Base-by-base conservation (phyloP, 2,113 vertebrate genomes). In the Cacatua alba region DNA sequence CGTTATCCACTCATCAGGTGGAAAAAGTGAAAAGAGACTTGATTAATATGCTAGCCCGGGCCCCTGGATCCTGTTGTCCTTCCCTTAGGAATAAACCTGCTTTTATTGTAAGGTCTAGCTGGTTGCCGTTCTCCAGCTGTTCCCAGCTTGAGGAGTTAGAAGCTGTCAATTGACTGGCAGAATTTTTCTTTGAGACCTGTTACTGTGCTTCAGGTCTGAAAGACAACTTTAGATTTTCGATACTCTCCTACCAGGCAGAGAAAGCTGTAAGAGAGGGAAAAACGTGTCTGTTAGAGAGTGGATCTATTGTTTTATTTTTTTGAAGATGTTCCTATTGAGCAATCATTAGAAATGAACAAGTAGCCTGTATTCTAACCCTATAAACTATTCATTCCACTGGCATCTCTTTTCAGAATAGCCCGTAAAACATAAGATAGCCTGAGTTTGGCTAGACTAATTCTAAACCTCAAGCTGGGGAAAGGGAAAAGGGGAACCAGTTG, bases 51-150 rank as follows among this genome's bases (percentile, higher is more conserved):
- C 17, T 35, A 72, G 18, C 12, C 25, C 19, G 72, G 41, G 49
- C 89, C 25, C 31, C 15, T 79, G 55, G 48, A 35, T 28, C 62
- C 7, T 37, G 4, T 75, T 94, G 88, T 64, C 28, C 10, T 51
- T 94, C 69, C 48, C 28, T 53, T 35, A 37, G 29, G 81, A 79
- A 85, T 72, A 88, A 92, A 52, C 12, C 11, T 63, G 21, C 21
- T 92, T 90, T 95, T 93, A 43, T 88, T 49, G 17, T 48, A 86
- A 79, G 10, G 41, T 90, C 31, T 82, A 57, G 35, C 49, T 94
- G 41, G 19, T 72, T 94, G 78, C 82, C 35, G 53, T 76, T 82
- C 65, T 94, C 93, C 57, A 93, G 71, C 91, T 97, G 75, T 46
- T 91, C 74, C 44, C 85, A 88, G 79, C 74, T 79, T 75, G 86